Conservation (phyloP, 2,888 invertebrate genomes). For the Pocota personata region DNA sequence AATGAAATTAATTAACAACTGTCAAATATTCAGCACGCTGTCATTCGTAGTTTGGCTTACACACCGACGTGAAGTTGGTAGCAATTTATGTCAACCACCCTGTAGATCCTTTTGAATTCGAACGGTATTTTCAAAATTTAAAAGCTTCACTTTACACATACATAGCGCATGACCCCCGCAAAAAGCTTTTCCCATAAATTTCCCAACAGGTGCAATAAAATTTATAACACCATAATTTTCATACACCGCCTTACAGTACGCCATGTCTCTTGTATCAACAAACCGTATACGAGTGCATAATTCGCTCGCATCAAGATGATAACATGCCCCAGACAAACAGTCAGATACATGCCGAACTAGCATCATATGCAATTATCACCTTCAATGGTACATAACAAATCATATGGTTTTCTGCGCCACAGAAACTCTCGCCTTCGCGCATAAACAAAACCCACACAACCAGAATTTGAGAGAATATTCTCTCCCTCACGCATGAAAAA, state of each 20-base stretch:
- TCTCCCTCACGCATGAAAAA: not conserved
- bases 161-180: constrained; percentile 22
- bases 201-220: too few species aligned
- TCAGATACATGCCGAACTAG: constrained; percentile 19
- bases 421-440: constrained; percentile 61
- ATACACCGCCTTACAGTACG: not conserved
- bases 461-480: not conserved
- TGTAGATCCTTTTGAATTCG: not conserved
- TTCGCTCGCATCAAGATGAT: constrained; percentile 3
- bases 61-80: too few species aligned
- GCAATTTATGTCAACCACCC: too few species aligned
- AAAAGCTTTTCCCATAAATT: constrained; percentile 1
- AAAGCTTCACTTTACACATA: not conserved
- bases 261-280: not conserved
- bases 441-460: constrained; percentile 74
- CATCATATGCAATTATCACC: constrained; percentile 13
- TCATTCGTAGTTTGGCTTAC: too few species aligned
- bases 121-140: constrained; percentile 16
- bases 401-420: constrained; percentile 71
- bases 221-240: too few species aligned
- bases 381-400: constrained; percentile 20
- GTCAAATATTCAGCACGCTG: too few species aligned
- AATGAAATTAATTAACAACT: too few species aligned
- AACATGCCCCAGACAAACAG: constrained; percentile 25
- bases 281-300: not conserved